Conservation (phyloP, 2,113 vertebrate species). For the Tamias sibiricus region DNA sequence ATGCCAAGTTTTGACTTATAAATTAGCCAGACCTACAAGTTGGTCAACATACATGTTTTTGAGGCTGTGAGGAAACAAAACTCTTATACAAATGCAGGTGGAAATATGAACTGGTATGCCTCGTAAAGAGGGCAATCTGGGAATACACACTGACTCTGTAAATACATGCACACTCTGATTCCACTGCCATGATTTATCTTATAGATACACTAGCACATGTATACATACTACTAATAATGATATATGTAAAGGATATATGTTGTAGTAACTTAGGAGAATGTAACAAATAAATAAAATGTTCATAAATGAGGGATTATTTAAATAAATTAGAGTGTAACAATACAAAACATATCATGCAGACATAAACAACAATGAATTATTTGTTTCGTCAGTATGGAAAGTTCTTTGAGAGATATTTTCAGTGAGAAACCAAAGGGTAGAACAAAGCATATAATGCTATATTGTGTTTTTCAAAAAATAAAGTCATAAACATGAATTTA, state of each 20-base stretch:
- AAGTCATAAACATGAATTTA: slow-evolving; percentile 39
- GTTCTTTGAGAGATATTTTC: background rate
- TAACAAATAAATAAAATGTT: background rate
- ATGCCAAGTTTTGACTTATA: background rate
- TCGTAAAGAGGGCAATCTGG: background rate
- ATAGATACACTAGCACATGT: background rate
- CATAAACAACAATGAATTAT: background rate
- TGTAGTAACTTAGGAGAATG: background rate
- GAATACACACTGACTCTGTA: background rate
- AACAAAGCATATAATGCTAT: background rate
- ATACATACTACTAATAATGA: background rate
- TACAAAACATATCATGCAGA: background rate
- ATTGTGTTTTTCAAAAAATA: background rate
- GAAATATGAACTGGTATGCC: background rate
- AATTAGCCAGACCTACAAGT: background rate
- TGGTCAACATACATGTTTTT: background rate
- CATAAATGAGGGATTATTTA: background rate
- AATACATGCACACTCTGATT: background rate
- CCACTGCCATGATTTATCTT: background rate
- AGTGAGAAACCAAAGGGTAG: background rate
- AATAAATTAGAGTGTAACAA: background rate
- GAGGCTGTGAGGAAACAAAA: background rate
- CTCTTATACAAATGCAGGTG: background rate
- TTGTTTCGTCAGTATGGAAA: background rate
- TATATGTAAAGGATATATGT: background rate